These are phyloP conservation scores for Leucophenga varia DNA, from an alignment of 1,140 invertebrate species.

Conservation along the genomic window DNA sequence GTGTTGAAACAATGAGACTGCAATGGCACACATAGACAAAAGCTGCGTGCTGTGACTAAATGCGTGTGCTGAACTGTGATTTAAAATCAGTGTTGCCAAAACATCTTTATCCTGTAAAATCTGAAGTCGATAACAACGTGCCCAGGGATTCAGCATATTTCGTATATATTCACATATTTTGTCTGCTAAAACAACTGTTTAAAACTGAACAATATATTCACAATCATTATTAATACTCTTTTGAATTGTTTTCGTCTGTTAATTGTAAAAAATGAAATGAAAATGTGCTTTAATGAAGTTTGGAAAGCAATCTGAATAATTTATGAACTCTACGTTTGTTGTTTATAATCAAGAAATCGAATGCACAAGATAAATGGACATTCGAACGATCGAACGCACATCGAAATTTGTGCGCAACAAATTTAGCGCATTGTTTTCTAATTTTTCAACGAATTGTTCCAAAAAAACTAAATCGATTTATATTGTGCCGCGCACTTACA, in stretches of 20 bases:
- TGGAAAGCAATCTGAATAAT: slow-evolving; percentile 24
- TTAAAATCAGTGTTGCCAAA: too few species aligned
- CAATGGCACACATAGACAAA: slow-evolving; percentile 10
- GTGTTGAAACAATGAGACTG: too few species aligned
- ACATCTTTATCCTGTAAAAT: too few species aligned
- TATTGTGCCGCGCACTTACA: slow-evolving; percentile 19
- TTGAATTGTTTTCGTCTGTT: too few species aligned
- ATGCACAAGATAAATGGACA: slow-evolving; percentile 45
- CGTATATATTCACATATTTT: too few species aligned
- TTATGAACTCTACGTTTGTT: slow-evolving; percentile 27
- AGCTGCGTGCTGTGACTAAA: slow-evolving; percentile 22
- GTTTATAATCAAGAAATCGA: slow-evolving; percentile 35
- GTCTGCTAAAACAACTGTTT: too few species aligned
- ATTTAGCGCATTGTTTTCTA: slow-evolving; percentile 43
- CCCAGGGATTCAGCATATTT: too few species aligned
- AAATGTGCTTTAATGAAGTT: slow-evolving; percentile 12
- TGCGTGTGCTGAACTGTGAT: too few species aligned
- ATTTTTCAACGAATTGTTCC: slow-evolving; percentile 34
- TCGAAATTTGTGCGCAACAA: slow-evolving; percentile 41
- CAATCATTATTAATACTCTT: too few species aligned
- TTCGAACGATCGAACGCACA: slow-evolving; percentile 30
- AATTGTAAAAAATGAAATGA: too few species aligned
- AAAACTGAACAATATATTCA: too few species aligned
- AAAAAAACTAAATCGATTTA: slow-evolving; percentile 35
- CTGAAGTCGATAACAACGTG: too few species aligned